Evolutionary conservation across 2,888 invertebrate species (phyloP).

Genomic region (Melanostoma mellinum): DNA sequence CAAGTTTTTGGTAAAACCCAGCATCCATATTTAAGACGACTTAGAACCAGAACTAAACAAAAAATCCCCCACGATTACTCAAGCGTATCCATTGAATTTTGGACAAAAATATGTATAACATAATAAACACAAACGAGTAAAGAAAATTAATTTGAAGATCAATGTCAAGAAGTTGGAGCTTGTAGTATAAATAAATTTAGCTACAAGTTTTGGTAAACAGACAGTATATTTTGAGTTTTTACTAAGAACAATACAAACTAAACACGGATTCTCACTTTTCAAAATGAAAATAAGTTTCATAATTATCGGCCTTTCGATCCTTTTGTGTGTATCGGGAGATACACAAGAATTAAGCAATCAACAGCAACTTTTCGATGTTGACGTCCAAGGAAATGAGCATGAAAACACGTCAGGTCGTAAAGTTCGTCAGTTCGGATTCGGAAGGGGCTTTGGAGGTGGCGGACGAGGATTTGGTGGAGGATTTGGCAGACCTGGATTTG

Average conservation of each 20-base stretch:
- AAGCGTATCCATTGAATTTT: background rate
- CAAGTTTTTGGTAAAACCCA: background rate
- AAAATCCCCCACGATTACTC: constrained; percentile 1
- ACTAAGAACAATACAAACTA: background rate
- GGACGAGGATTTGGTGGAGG: constrained; percentile 53
- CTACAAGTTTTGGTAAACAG: background rate
- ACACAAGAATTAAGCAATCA: background rate
- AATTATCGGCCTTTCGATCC: background rate
- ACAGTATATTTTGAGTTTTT: constrained; percentile 11
- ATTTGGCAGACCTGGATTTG: constrained; percentile 14
- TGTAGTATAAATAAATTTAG: constrained; percentile 3
- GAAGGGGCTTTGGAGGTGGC: background rate
- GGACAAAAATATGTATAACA: background rate
- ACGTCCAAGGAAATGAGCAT: constrained; percentile 71
- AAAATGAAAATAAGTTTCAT: constrained; percentile 7
- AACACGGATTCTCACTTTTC: background rate
- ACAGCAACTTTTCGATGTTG: background rate
- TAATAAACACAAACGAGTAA: background rate
- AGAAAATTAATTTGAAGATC: background rate
- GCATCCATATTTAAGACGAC: background rate
- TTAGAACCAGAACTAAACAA: background rate
- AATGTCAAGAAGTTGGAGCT: background rate
- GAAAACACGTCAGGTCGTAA: constrained; percentile 74
- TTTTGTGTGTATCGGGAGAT: background rate
- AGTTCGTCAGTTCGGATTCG: constrained; percentile 75